These are phyloP conservation scores for Bedellia somnulentella DNA, from an alignment of 2,888 invertebrate genomes.

Conservation along the genomic window DNA sequence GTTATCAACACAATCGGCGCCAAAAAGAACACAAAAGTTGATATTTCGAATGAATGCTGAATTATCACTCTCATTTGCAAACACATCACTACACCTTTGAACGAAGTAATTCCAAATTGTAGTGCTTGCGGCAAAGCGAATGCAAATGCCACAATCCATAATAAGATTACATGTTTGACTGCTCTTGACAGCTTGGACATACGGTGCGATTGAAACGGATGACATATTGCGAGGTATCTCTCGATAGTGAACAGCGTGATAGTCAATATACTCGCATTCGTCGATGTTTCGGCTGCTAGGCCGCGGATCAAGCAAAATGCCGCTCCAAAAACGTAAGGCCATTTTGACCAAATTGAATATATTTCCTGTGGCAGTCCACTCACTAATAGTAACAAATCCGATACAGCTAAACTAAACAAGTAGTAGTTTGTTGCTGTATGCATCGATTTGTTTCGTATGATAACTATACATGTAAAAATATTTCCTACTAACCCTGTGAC, in stretches of 20 bases:
- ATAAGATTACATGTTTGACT: slow-evolving; percentile 73
- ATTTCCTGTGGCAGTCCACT: slow-evolving; percentile 84
- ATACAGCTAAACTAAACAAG: slow-evolving; percentile 81
- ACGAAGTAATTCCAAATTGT: slow-evolving; percentile 38
- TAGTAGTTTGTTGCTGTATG: slow-evolving; percentile 82
- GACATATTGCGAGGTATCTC: slow-evolving; percentile 65
- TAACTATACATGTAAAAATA: slow-evolving; percentile 82
- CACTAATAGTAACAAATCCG: slow-evolving; percentile 75
- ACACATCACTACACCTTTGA: slow-evolving; percentile 42
- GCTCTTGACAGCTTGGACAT: slow-evolving; percentile 87
- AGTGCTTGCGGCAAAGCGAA: slow-evolving; percentile 73
- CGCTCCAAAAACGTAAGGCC: slow-evolving; percentile 78
- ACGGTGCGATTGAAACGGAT: slow-evolving; percentile 71
- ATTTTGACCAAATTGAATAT: slow-evolving; percentile 75
- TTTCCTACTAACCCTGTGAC: slow-evolving; percentile 80
- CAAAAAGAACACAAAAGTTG: slow-evolving; percentile 73
- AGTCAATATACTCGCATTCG: slow-evolving; percentile 75
- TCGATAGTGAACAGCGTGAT: slow-evolving; percentile 87
- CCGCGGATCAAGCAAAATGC: slow-evolving; percentile 78
- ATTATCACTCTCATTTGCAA: slow-evolving; percentile 52
- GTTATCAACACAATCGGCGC: slow-evolving; percentile 76
- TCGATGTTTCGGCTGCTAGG: slow-evolving; percentile 77
- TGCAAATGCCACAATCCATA: slow-evolving; percentile 79
- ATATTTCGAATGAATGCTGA: slow-evolving; percentile 69
- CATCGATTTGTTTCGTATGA: slow-evolving; percentile 79